Percentiles rank a stretch among this genome's conserved stretches.
Conservation (phyloP, 2,888 invertebrate genomes). For the Orthosia cruda region DNA sequence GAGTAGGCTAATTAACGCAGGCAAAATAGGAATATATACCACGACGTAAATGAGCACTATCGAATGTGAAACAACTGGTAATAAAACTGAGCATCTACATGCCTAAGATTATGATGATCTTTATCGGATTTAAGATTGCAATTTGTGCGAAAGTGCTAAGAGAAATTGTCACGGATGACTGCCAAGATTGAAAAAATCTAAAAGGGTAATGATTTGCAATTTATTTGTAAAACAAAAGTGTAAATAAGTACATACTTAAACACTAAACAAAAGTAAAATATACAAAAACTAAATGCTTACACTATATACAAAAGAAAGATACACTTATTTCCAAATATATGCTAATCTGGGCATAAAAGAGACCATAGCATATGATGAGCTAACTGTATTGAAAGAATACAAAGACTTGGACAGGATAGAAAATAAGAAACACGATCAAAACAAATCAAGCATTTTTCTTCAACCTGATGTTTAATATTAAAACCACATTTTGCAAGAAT, state of each 20-base stretch:
- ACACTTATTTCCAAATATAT: no score
- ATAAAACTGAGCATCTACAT: constrained; percentile 16
- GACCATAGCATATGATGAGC: not conserved
- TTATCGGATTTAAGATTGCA: not conserved
- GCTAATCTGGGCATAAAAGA: not conserved
- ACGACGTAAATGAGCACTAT: constrained; percentile 22
- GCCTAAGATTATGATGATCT: constrained; percentile 8
- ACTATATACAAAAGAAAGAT: no score
- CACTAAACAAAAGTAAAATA: no score
- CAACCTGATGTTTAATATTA: not conserved
- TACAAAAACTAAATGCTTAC: no score
- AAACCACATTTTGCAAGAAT: constrained; percentile 1
- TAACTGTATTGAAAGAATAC: no score
- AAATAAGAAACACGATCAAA: not conserved
- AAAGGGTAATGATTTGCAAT: no score
- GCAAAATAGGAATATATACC: constrained; percentile 46
- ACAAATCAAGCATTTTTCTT: not conserved
- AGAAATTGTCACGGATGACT: not conserved
- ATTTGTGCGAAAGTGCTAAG: constrained; percentile 22
- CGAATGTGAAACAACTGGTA: constrained; percentile 28
- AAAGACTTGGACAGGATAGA: not conserved
- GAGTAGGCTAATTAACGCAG: constrained; percentile 45
- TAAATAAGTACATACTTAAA: no score
- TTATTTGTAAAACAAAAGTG: no score
- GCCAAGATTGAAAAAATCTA: not conserved